Percentiles rank a stretch among this genome's conserved stretches.
Evolutionary conservation across 64 coral and sea anemone genomes (phyloP).

Genomic region (Montipora foliosa): DNA sequence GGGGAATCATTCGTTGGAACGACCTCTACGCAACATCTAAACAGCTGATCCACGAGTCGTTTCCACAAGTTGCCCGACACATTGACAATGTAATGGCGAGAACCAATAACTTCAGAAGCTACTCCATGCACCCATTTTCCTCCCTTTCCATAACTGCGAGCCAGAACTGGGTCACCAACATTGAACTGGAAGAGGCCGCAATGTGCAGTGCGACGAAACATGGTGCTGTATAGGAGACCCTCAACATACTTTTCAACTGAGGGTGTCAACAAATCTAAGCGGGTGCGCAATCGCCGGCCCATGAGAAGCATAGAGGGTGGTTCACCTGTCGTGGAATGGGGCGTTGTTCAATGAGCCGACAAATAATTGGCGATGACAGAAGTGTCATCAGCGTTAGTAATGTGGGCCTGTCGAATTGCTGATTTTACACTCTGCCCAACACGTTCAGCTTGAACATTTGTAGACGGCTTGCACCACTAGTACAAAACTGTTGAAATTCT

Average conservation of each 20-base stretch:
- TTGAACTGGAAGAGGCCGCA: conserved; percentile 33
- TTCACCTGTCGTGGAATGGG: conserved; percentile 56
- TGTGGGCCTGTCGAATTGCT: not conserved
- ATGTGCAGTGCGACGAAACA: conserved; percentile 30
- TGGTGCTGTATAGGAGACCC: conserved; percentile 38
- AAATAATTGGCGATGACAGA: not conserved
- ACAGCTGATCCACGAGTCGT: not conserved
- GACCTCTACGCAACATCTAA: no score
- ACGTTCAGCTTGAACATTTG: conserved; percentile 64
- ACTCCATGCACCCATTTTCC: conserved; percentile 31
- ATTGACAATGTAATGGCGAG: not conserved
- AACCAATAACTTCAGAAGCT: conserved; percentile 32
- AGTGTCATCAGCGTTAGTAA: conserved; percentile 33
- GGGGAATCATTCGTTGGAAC: no score
- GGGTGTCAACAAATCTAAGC: no score
- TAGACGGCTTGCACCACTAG: conserved; percentile 20
- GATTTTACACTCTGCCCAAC: conserved; percentile 62
- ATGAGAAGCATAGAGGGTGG: not conserved
- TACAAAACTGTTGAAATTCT: conserved; percentile 64
- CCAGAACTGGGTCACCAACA: conserved; percentile 25
- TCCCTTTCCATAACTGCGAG: no score
- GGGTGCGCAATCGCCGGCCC: not conserved
- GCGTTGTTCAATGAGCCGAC: conserved; percentile 20
- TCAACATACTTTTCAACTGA: not conserved
- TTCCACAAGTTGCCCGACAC: not conserved